Conservation (phyloP, 2,113 vertebrate genomes). For the Antigone vipio region DNA sequence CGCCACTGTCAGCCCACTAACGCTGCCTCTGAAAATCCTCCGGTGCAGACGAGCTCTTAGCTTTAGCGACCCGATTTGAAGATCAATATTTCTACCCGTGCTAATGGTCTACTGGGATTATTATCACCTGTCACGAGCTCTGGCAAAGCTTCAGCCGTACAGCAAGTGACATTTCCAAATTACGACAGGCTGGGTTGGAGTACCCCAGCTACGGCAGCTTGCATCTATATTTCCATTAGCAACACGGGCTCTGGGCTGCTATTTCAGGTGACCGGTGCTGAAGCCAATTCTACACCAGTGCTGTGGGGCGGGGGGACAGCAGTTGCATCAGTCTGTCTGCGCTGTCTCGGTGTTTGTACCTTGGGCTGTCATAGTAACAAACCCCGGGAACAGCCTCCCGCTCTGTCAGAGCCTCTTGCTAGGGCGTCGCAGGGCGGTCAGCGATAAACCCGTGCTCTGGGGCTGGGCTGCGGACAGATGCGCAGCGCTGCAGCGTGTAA, state of each 20-base stretch:
- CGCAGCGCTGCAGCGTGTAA: neutral
- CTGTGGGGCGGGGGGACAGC: neutral
- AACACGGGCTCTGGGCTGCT: neutral
- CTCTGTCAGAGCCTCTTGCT: neutral
- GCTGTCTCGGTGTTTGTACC: neutral
- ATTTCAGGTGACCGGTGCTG: neutral
- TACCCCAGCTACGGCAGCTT: neutral
- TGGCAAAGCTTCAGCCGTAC: fast-evolving
- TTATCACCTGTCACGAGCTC: neutral
- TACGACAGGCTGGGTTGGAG: neutral
- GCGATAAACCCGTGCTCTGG: neutral
- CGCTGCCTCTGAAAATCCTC: neutral
- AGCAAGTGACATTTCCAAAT: neutral
- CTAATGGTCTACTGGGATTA: neutral
- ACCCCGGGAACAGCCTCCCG: neutral
- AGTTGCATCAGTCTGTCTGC: neutral
- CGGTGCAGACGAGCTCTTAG: neutral
- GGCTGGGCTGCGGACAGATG: neutral
- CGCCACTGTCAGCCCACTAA: neutral
- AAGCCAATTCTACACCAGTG: neutral
- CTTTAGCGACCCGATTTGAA: neutral
- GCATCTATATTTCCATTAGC: neutral
- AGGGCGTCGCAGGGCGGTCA: neutral
- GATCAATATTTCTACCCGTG: neutral
- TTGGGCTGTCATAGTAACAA: constrained; percentile 20